phyloP scores from a whole-genome alignment of 2,113 vertebrate genomes.

The Chamaea fasciata region DNA sequence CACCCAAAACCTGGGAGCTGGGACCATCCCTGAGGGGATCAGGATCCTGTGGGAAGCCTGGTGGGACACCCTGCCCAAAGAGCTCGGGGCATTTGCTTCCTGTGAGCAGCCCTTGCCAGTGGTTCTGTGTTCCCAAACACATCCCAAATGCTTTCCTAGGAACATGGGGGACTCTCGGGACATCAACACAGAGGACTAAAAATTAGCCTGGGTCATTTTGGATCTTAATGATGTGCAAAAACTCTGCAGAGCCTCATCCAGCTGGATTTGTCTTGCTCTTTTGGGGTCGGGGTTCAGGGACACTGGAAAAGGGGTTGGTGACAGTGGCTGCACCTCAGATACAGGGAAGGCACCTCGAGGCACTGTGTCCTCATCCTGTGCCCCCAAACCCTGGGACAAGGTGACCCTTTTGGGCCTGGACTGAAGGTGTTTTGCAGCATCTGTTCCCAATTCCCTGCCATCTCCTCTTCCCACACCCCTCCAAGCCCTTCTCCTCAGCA shows the following conservation, averaged over 20 bases:
- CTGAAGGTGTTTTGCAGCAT: slow-evolving; percentile 57
- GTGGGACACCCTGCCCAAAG: not conserved
- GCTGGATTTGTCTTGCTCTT: not conserved
- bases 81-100: not conserved
- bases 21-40: not conserved
- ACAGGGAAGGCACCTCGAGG: not conserved
- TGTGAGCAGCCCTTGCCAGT: not conserved
- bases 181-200: accelerated
- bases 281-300: accelerated
- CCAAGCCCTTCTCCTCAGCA: not conserved
- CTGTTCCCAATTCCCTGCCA: slow-evolving; percentile 78
- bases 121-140: not conserved
- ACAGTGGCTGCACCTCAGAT: accelerated
- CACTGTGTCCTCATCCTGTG: accelerated
- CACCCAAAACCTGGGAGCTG: not conserved
- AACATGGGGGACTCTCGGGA: not conserved
- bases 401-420: not conserved
- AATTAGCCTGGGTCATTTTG: not conserved
- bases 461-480: not conserved
- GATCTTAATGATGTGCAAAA: not conserved
- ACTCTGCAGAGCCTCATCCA: not conserved
- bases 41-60: not conserved
- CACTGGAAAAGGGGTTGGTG: not conserved
- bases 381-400: not conserved
- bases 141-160: not conserved